phyloP scores from a whole-genome alignment of 1,140 invertebrate genomes.

The Cyclargus thomasi region DNA sequence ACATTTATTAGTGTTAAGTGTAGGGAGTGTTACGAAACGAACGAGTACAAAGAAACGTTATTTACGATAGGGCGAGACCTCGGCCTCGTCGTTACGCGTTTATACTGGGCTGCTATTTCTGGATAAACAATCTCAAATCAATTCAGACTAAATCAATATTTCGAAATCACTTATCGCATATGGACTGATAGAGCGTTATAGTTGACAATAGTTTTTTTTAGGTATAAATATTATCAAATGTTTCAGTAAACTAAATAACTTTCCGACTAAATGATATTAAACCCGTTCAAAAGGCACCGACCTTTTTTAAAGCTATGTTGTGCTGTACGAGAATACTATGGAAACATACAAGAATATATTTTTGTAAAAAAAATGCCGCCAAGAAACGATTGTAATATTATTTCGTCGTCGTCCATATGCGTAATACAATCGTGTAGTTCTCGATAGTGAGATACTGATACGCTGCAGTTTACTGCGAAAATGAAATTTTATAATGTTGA shows the following conservation, averaged over 20 bases:
- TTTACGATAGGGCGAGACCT: conserved; percentile 33
- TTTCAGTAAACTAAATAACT: too few relatives aligned
- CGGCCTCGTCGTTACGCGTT: conserved; percentile 16
- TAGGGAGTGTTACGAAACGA: conserved; percentile 55
- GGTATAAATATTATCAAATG: too few relatives aligned
- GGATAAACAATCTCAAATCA: conserved; percentile 9
- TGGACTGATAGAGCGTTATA: conserved; percentile 21
- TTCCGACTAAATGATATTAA: too few relatives aligned
- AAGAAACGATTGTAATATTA: not conserved
- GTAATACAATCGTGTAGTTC: conserved; percentile 31
- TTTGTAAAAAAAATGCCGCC: too few relatives aligned
- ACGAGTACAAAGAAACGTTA: conserved; percentile 62
- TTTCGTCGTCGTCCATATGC: conserved; percentile 38
- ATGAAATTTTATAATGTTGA: conserved; percentile 23
- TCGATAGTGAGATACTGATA: conserved; percentile 32
- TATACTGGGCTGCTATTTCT: conserved; percentile 14
- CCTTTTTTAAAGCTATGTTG: too few relatives aligned
- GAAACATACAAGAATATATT: too few relatives aligned
- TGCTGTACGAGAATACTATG: too few relatives aligned
- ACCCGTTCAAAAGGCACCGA: too few relatives aligned
- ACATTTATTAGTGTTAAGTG: conserved; percentile 62
- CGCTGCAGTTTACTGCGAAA: conserved; percentile 33
- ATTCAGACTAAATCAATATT: conserved; percentile 8
- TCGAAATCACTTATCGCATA: conserved; percentile 29
- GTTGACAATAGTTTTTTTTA: too few relatives aligned